phyloP scores from a whole-genome alignment of 1,140 invertebrate genomes.

The Tetramorium parvispinum region DNA sequence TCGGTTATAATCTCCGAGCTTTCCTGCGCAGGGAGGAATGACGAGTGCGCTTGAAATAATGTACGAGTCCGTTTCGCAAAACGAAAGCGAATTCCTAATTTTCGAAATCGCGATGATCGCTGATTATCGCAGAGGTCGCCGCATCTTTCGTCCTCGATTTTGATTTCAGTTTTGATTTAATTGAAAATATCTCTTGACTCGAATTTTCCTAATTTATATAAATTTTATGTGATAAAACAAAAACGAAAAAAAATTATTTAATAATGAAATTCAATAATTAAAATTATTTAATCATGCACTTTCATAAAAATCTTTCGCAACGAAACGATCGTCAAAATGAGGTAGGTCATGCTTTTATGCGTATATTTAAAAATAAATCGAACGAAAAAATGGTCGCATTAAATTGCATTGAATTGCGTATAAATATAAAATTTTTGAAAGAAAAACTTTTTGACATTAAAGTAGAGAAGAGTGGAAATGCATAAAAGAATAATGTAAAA shows the following conservation, averaged over 20 bases:
- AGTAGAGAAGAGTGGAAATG: neutral
- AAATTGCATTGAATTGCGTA: neutral
- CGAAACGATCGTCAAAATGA: neutral
- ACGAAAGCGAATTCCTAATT: constrained; percentile 3
- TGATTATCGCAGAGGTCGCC: neutral
- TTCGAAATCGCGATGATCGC: neutral
- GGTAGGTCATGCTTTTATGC: neutral
- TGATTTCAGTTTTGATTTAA: neutral
- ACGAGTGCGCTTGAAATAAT: neutral
- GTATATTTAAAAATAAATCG: neutral
- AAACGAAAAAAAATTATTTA: neutral
- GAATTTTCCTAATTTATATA: neutral
- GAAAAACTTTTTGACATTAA: neutral
- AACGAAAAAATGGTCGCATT: neutral
- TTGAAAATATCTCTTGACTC: neutral
- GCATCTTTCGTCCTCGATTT: neutral
- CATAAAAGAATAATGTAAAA: neutral
- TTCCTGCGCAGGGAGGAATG: neutral
- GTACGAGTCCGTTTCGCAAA: neutral
- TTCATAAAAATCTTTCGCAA: neutral
- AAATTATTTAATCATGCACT: neutral
- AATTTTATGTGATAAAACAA: neutral
- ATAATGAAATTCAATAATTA: neutral
- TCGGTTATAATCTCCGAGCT: neutral
- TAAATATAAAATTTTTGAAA: neutral